Evolutionary conservation across 2,113 vertebrate genomes (phyloP), one percentile per base, ranked within the genome.

Genomic region (Limnothrissa miodon): DNA sequence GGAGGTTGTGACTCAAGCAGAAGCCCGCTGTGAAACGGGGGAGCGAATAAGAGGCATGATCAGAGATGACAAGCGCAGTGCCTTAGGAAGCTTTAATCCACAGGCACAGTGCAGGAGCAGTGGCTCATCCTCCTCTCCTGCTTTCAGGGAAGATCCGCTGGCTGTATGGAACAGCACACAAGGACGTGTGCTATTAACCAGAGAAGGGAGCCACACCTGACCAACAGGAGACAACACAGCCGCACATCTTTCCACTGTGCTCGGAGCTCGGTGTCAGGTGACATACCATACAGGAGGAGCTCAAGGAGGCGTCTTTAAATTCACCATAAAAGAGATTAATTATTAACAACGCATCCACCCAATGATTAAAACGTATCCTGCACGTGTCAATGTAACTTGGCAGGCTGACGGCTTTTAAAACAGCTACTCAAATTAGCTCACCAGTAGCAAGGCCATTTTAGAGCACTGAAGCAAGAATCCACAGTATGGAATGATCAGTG

Each of bases 401-500:
- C 62, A 36, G 25, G 62, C 62, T 5, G 29, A 33, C 33, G 1
- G 62, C 62, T 70, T 29, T 70, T 29, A 70, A 70, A 70, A 70
- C 29, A 36, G 29, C 25, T 15, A 70, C 13, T 70, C 29, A 36
- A 36, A 1, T 17, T 29, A 29, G 29, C 62, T 70, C 62, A 36
- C 62, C 62, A 70, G 29, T 33, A 36, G 29, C 33, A 36, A 36
- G 33, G 29, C 33, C 25, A 70, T 70, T 70, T 15, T 33, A 36
- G 29, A 70, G 3, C 29, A 4, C 62, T 70, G 29, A 70, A 33
- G 29, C 1, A 70, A 10, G 29, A 36, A 33, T 2, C 10, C 29
- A 70, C 33, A 17, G 62, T 70, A 70, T 70, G 62, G 62, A 33
- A 13, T 33, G 1, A 36, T 70, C 62, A 70, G 62, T 80, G 83